phyloP scores from a whole-genome alignment of 2,113 vertebrate species.

The Sturnira hondurensis region DNA sequence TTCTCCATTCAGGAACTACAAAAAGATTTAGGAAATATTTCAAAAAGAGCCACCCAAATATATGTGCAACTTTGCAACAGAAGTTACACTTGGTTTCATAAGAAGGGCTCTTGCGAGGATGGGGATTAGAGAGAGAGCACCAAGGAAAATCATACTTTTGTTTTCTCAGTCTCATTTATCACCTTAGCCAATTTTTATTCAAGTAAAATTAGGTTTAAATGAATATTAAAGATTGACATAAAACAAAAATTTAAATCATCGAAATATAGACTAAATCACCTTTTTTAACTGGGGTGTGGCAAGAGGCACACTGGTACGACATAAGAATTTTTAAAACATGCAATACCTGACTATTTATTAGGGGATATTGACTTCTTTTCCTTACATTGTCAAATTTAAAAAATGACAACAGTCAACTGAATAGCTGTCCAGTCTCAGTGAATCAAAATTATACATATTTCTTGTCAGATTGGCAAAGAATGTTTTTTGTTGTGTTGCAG shows the following conservation, averaged over 20 bases:
- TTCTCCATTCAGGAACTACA: background rate
- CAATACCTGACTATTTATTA: too few species aligned
- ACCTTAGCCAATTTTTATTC: background rate
- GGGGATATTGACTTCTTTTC: too few species aligned
- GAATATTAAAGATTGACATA: background rate
- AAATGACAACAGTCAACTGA: too few species aligned
- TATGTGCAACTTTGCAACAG: background rate
- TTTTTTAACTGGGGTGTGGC: background rate
- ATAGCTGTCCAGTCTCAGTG: too few species aligned
- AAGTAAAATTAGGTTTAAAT: background rate
- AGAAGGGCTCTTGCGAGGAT: background rate
- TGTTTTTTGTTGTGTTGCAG: too few species aligned
- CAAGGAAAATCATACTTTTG: background rate
- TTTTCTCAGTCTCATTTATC: background rate
- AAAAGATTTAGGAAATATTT: background rate
- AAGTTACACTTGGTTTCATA: background rate
- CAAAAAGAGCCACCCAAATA: background rate
- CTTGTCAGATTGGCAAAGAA: too few species aligned
- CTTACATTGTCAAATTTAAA: too few species aligned
- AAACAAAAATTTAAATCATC: background rate
- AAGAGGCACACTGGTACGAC: too few species aligned
- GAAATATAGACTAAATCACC: background rate
- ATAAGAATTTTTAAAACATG: too few species aligned
- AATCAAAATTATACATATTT: too few species aligned
- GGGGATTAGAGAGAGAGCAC: background rate